Base-by-base conservation (phyloP, 2,888 invertebrate species). In the Criorhina ranunculi region DNA sequence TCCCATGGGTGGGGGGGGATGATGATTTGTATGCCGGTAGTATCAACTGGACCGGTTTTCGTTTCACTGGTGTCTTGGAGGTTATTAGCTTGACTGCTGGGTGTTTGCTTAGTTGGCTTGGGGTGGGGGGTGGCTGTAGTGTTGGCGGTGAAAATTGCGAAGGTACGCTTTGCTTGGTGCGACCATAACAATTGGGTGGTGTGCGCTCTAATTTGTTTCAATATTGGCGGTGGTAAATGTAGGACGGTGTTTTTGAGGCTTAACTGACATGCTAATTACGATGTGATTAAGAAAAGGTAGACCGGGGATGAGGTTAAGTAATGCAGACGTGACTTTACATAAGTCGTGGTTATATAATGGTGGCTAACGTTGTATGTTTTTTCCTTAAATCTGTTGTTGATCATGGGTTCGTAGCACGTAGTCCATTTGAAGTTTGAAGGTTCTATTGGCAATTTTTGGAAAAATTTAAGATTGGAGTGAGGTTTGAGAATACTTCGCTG, bases 1-100 rank as follows among this genome's bases (percentile, higher is more conserved):
- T 6, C 46, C 19, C n/a, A 42, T 33, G 55, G 40, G 69, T 35
- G n/a, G n/a, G n/a, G n/a, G n/a, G n/a, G n/a, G n/a, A n/a, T n/a
- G 69, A 33, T 78, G 55, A 5, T 69, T 57, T 73, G 66, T 57
- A 69, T 59, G 69, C 79, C 78, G 79, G 79, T 33, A 75, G 83
- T 75, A 70, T 59, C 57, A 69, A 75, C 62, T 79, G 79, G 83
- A 73, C 83, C 83, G 83, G 75, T 83, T 78, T 75, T 53, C 24
- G 24, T 24, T 24, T 24, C 4, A n/a, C 72, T 51, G n/a, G 60
- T 83, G 31, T 69, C 79, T 85, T 79, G 44, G 64, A 70, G 79
- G 79, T 85, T 75, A 85, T 79, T 59, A 85, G 79, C 83, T 70
- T 40, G 59, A 46, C 55, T 69, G 66, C n/a, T 15, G 69, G 80